Percentiles rank a stretch among this genome's conserved stretches.
Evolutionary conservation across 2,797 vertebrate genomes (phyloP).

Genomic region (Pelobates cultripes): DNA sequence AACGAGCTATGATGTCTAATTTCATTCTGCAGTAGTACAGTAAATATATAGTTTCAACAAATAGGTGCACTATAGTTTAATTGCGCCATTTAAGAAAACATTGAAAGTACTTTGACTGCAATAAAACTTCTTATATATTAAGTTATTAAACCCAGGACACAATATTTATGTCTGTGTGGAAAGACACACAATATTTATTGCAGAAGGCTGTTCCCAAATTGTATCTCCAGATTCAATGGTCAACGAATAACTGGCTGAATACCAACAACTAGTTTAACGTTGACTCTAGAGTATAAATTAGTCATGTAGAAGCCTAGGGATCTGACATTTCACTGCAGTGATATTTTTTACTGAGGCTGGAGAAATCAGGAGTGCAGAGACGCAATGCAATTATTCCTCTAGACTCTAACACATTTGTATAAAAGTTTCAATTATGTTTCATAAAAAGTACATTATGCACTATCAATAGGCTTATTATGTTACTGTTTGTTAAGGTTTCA

Average conservation of each 20-base stretch:
- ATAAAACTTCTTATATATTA: slow-evolving; percentile 50
- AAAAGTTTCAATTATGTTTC: not conserved
- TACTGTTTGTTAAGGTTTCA: too few relatives aligned
- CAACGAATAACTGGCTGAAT: slow-evolving; percentile 53
- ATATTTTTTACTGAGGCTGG: slow-evolving; percentile 27
- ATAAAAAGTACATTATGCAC: not conserved
- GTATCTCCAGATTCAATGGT: slow-evolving; percentile 45
- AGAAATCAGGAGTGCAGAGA: slow-evolving; percentile 16
- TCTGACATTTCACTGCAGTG: slow-evolving; percentile 20
- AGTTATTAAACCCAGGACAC: slow-evolving; percentile 51
- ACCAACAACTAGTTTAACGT: slow-evolving; percentile 58
- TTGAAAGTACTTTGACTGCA: slow-evolving; percentile 47
- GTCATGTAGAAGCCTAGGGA: slow-evolving; percentile 40
- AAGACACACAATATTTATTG: slow-evolving; percentile 53
- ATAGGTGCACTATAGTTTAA: slow-evolving; percentile 48
- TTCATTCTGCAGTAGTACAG: slow-evolving; percentile 32
- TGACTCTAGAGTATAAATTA: slow-evolving; percentile 67
- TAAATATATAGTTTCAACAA: slow-evolving; percentile 49
- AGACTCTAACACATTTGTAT: not conserved
- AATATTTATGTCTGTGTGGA: slow-evolving; percentile 51
- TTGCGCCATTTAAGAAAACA: slow-evolving; percentile 50
- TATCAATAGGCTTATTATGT: too few relatives aligned
- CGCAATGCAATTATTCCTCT: not conserved
- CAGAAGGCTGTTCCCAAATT: slow-evolving; percentile 35
- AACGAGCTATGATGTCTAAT: slow-evolving; percentile 29